Evolutionary conservation across 2,797 vertebrate species (phyloP).

Genomic region (Nannoperca australis): DNA sequence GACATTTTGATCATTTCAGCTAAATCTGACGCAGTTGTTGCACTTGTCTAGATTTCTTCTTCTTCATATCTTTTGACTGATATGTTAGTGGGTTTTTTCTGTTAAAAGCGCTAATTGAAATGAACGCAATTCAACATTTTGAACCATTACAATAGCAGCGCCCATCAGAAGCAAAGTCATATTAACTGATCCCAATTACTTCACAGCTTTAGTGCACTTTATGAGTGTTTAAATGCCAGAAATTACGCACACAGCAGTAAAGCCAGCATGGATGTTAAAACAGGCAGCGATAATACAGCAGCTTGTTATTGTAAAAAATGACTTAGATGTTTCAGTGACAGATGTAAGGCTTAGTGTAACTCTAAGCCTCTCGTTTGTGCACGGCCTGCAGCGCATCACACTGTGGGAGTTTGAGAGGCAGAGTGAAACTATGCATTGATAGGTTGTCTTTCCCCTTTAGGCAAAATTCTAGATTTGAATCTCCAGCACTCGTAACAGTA

Average conservation of each 20-base stretch:
- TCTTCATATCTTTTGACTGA: conserved; percentile 1
- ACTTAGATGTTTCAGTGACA: conserved; percentile 79
- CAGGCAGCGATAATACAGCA: conserved; percentile 39
- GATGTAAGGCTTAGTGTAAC: conserved; percentile 72
- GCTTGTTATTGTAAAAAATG: conserved; percentile 68
- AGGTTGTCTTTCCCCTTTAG: conserved; percentile 68
- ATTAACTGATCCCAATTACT: conserved; percentile 20
- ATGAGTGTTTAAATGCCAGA: conserved; percentile 22
- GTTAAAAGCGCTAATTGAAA: neutral
- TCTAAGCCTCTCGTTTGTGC: conserved; percentile 76
- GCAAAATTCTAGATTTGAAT: conserved; percentile 63
- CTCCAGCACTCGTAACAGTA: conserved; percentile 50
- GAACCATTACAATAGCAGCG: neutral
- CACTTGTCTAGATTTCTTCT: neutral
- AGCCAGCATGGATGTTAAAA: conserved; percentile 42
- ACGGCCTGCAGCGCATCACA: conserved; percentile 67
- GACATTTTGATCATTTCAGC: neutral
- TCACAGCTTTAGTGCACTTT: conserved; percentile 1
- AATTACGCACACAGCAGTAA: conserved; percentile 22
- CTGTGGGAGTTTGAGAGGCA: conserved; percentile 67
- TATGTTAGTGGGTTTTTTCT: neutral
- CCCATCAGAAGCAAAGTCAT: neutral
- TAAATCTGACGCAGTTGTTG: neutral
- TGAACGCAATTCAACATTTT: neutral
- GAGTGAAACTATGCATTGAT: conserved; percentile 75